phyloP scores from a whole-genome alignment of 2,888 invertebrate genomes.

The Ryuthela nishihirai region DNA sequence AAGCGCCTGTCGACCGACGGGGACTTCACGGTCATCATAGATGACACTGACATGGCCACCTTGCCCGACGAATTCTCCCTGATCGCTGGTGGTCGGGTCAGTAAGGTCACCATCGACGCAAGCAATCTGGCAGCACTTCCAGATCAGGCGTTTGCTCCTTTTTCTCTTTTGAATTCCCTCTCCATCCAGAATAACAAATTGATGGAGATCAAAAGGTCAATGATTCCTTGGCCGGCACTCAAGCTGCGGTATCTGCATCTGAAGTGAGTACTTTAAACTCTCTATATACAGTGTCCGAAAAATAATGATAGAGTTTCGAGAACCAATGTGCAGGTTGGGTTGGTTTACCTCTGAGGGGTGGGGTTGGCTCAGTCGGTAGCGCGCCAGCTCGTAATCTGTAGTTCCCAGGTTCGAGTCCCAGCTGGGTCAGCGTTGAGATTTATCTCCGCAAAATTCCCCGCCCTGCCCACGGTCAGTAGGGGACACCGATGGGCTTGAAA shows the following conservation, averaged over 20 bases:
- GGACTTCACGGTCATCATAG: conserved; percentile 22
- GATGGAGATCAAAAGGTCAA: conserved; percentile 11
- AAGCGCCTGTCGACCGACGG: conserved; percentile 12
- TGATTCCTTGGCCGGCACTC: conserved; percentile 17
- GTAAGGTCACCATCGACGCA: conserved; percentile 20
- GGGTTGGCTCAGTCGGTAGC: no score
- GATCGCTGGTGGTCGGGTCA: conserved; percentile 15
- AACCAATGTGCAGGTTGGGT: no score
- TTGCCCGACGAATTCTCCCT: conserved; percentile 6
- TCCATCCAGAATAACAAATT: conserved; percentile 28
- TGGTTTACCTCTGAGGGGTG: no score
- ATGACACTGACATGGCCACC: conserved; percentile 16
- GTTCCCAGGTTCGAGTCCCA: no score
- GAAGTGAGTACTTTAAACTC: conserved; percentile 19
- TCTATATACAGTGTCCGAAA: no score
- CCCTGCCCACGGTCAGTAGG: no score
- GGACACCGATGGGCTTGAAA: no score
- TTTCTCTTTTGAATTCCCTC: conserved; percentile 10
- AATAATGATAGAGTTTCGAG: no score
- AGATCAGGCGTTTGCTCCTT: conserved; percentile 4
- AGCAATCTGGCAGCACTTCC: conserved; percentile 6
- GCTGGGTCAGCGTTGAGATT: no score
- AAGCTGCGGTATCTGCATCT: conserved; percentile 18
- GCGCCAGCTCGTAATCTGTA: no score
- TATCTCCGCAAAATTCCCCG: no score